These are phyloP conservation scores for Euglossa dilemma DNA, from an alignment of 1,140 invertebrate genomes.

Conservation along the genomic window DNA sequence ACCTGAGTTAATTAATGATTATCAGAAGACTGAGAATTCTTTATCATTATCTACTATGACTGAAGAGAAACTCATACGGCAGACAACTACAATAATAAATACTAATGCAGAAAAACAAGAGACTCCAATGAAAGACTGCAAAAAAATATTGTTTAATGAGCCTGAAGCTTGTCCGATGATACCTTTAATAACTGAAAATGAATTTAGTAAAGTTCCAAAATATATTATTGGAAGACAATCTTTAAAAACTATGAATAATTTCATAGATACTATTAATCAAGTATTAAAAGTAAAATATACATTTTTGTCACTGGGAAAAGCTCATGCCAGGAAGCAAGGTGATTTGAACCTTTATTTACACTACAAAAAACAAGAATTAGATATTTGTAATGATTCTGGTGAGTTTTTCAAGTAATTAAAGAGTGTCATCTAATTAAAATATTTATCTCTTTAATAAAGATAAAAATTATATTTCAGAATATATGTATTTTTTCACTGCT, in stretches of 20 bases:
- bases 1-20: slow-evolving; percentile 55
- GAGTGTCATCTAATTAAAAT: background rate
- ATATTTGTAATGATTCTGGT: slow-evolving; percentile 65
- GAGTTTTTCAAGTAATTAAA: slow-evolving; percentile 7
- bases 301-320: slow-evolving; percentile 72
- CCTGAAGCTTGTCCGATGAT: slow-evolving; percentile 63
- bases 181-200: slow-evolving; percentile 58
- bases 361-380: slow-evolving; percentile 72
- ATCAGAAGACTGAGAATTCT: slow-evolving; percentile 26
- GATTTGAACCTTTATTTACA: slow-evolving; percentile 75
- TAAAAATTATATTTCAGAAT: slow-evolving; percentile 67
- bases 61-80: background rate
- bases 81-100: slow-evolving; percentile 5
- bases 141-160: slow-evolving; percentile 74
- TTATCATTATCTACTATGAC: background rate
- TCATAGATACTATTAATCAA: slow-evolving; percentile 74
- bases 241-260: slow-evolving; percentile 69
- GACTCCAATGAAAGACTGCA: slow-evolving; percentile 61
- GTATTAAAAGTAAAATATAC: slow-evolving; percentile 75
- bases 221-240: slow-evolving; percentile 78
- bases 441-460: slow-evolving; percentile 20
- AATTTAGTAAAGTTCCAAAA: slow-evolving; percentile 76
- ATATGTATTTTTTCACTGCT: slow-evolving; percentile 75
- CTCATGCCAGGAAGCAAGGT: slow-evolving; percentile 75
- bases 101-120: background rate